Evolutionary conservation across 1,140 invertebrate genomes (phyloP).

Genomic region (Leptinotarsa texana): DNA sequence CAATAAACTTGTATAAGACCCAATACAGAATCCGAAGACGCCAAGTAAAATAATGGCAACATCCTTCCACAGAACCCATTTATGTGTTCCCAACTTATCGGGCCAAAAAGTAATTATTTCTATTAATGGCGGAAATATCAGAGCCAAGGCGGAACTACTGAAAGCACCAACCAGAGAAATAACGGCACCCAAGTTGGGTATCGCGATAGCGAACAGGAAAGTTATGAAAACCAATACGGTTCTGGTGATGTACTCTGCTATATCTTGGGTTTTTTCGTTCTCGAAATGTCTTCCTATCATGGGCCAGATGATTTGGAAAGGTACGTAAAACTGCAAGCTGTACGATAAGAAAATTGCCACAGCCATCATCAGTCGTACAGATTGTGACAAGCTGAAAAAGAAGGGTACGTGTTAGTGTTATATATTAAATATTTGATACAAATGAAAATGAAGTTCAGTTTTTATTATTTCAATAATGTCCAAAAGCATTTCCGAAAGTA

Average conservation of each 20-base stretch:
- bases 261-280: conserved; percentile 61
- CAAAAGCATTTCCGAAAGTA: no score
- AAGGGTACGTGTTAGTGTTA: no score
- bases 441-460: no score
- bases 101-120: conserved; percentile 84
- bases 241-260: conserved; percentile 72
- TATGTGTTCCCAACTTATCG: conserved; percentile 63
- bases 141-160: conserved; percentile 83
- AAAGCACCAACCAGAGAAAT: conserved; percentile 91
- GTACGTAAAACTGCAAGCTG: conserved; percentile 90
- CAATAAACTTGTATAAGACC: conserved; percentile 76
- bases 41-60: conserved; percentile 73
- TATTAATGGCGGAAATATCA: conserved; percentile 89
- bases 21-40: conserved; percentile 74
- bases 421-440: no score
- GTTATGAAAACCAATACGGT: conserved; percentile 75
- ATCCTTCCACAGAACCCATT: conserved; percentile 73
- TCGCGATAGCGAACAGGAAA: conserved; percentile 79
- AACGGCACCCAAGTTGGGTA: conserved; percentile 85
- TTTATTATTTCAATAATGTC: no score
- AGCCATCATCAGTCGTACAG: conserved; percentile 81
- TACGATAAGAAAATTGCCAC: conserved; percentile 86
- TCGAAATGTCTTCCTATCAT: conserved; percentile 65
- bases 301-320: conserved; percentile 87
- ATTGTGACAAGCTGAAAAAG: conserved; percentile 73